Conservation (phyloP, 2,888 invertebrate species). For the Xestia rhomboidea region DNA sequence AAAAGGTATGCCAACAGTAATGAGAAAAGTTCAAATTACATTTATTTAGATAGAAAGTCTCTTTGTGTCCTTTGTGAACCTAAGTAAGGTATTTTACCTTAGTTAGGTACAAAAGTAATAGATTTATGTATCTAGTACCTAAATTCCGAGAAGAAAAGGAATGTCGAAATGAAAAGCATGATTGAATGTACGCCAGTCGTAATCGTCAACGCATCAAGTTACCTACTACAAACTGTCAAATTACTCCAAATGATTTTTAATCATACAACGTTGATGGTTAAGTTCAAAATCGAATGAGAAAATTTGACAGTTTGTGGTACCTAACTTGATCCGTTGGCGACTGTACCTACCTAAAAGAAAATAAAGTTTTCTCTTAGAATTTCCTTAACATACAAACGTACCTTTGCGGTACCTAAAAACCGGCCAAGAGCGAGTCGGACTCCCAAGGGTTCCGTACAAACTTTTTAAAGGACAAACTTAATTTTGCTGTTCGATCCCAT, state of each 20-base stretch:
- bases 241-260: too few species aligned
- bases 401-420: background rate
- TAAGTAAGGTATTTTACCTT: background rate
- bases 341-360: constrained; percentile 4
- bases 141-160: background rate
- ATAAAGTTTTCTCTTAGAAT: background rate
- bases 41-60: constrained; percentile 11
- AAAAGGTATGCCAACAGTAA: constrained; percentile 6
- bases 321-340: too few species aligned
- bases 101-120: background rate
- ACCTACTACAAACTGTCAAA: too few species aligned
- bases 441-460: too few species aligned
- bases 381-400: background rate
- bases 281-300: too few species aligned
- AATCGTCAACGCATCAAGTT: too few species aligned
- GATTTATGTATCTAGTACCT: background rate
- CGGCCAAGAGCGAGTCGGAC: too few species aligned
- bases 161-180: background rate
- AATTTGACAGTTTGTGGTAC: too few species aligned
- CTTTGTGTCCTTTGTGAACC: background rate
- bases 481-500: too few species aligned
- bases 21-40: constrained; percentile 28
- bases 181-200: too few species aligned
- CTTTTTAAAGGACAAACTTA: too few species aligned
- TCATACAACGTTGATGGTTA: too few species aligned